Conservation (phyloP, 2,113 vertebrate genomes). For the Collichthys lucidus region DNA sequence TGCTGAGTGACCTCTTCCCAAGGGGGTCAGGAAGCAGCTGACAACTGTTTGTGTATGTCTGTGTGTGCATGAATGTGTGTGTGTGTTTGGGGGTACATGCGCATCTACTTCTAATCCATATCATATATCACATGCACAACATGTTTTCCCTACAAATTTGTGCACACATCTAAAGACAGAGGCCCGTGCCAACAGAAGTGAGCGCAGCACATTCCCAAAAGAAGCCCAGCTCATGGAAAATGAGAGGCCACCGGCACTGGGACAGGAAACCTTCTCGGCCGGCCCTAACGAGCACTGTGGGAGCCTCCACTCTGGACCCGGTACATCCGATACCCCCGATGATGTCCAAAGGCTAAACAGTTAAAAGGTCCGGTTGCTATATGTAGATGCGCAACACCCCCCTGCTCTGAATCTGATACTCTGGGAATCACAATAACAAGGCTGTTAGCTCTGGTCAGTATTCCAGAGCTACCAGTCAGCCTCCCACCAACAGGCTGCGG, state of each 20-base stretch:
- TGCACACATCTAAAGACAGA: slow-evolving; percentile 48
- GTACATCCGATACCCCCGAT: slow-evolving; percentile 77
- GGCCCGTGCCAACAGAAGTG: slow-evolving; percentile 53
- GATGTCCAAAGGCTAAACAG: slow-evolving; percentile 82
- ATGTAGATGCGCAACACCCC: slow-evolving; percentile 76
- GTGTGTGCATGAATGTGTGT: slow-evolving; percentile 12
- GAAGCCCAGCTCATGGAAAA: slow-evolving; percentile 67
- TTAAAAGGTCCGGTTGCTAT: slow-evolving; percentile 81
- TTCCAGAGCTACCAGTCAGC: slow-evolving; percentile 58
- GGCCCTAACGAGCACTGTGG: slow-evolving; percentile 77
- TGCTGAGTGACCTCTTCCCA: slow-evolving; percentile 75
- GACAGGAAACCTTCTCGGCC: slow-evolving; percentile 72
- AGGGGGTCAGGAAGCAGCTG: slow-evolving; percentile 74
- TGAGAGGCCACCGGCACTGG: slow-evolving; percentile 67
- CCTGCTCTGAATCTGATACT: slow-evolving; percentile 76
- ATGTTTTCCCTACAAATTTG: slow-evolving; percentile 71
- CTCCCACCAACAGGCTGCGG: slow-evolving; percentile 52
- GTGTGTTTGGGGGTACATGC: slow-evolving; percentile 22
- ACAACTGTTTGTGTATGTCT: slow-evolving; percentile 50
- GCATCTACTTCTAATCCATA: slow-evolving; percentile 63
- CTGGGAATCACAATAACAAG: slow-evolving; percentile 80
- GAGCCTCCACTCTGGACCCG: slow-evolving; percentile 70
- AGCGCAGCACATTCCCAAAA: slow-evolving; percentile 75
- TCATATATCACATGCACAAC: slow-evolving; percentile 72
- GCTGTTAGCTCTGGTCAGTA: slow-evolving; percentile 66